Evolutionary conservation across 2,888 invertebrate genomes (phyloP).

Genomic region (Phengaris arion): DNA sequence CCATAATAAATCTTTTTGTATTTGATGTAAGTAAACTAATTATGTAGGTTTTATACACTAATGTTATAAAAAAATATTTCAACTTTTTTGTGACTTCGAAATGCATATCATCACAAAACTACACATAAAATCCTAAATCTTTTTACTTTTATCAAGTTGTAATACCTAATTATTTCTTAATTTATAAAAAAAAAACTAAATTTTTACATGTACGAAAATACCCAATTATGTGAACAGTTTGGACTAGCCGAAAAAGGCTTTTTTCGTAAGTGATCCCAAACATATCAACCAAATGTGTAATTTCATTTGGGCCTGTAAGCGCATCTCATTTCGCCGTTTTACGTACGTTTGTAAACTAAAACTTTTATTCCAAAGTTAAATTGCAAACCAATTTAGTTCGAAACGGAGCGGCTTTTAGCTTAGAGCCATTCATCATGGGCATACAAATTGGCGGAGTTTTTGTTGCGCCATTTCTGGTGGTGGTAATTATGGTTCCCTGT

Average conservation of each 20-base stretch:
- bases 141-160: no score
- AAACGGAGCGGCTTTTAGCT: background rate
- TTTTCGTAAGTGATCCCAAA: background rate
- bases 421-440: conserved; percentile 11
- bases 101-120: no score
- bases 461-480: background rate
- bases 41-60: no score
- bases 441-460: background rate
- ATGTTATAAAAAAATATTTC: no score
- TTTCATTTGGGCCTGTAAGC: conserved; percentile 1
- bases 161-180: no score
- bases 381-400: conserved; percentile 16
- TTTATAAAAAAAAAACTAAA: no score
- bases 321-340: background rate
- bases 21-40: no score
- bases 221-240: no score
- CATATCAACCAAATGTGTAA: background rate
- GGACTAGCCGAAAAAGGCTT: background rate
- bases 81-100: no score
- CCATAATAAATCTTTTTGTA: no score
- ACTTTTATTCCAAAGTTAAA: conserved; percentile 18
- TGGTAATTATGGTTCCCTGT: background rate
- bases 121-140: no score
- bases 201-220: no score
- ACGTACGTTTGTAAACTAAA: conserved; percentile 24